A percentile compares a stretch with the other conserved stretches of the same genome.
Evolutionary conservation across 2,888 invertebrate species (phyloP).

Genomic region (Plagodis pulveraria): DNA sequence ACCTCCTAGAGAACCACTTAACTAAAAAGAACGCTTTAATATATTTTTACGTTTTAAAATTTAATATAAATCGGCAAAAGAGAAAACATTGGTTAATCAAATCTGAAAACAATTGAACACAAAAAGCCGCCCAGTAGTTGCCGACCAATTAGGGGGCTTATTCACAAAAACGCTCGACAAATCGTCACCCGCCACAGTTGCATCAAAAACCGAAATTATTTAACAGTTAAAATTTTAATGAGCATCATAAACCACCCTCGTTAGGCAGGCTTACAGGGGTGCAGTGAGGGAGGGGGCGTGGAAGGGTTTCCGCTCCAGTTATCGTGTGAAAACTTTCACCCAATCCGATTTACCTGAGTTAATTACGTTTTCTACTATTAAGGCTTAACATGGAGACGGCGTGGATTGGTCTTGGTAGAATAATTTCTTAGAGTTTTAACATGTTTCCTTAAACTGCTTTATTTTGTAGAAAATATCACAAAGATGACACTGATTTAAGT

Average conservation of each 20-base stretch:
- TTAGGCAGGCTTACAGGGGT: conserved; percentile 37
- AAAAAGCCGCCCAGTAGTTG: not conserved
- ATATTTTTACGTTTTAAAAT: no score
- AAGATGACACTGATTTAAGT: no score
- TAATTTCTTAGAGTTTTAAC: not conserved
- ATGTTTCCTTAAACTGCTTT: not conserved
- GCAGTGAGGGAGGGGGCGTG: conserved; percentile 37
- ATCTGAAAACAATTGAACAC: no score
- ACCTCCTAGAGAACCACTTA: no score
- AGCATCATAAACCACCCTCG: conserved; percentile 48
- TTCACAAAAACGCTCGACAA: conserved; percentile 19
- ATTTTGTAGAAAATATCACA: not conserved
- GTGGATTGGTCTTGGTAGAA: conserved; percentile 31
- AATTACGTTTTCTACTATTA: conserved; percentile 79
- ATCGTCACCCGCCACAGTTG: conserved; percentile 27
- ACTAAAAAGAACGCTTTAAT: no score
- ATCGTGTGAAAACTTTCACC: conserved; percentile 77
- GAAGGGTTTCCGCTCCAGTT: conserved; percentile 69
- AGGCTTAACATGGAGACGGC: conserved; percentile 42
- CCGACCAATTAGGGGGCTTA: conserved; percentile 16
- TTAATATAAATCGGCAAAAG: no score
- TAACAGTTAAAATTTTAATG: conserved; percentile 50
- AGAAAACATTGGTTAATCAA: no score
- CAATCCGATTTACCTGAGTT: conserved; percentile 82
- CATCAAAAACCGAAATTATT: conserved; percentile 40